A percentile compares a stretch with the other conserved stretches of the same genome.
These are phyloP conservation scores for Gracilinanus agilis DNA, from an alignment of 2,113 vertebrate species.

Conservation along the genomic window DNA sequence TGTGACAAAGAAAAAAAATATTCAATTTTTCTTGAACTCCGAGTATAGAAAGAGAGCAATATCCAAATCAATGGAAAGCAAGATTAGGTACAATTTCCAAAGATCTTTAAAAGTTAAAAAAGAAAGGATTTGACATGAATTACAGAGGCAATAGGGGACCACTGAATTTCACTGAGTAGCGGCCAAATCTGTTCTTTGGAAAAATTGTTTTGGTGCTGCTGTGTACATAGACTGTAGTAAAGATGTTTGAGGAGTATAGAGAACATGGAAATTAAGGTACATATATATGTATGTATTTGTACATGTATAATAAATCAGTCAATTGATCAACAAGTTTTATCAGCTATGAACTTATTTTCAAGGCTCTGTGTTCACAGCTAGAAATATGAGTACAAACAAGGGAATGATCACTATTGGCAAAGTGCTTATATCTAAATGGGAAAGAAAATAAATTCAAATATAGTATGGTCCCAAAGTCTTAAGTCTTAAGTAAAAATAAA, in stretches of 20 bases:
- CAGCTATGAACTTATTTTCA: background rate
- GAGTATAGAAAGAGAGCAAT: background rate
- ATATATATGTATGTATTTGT: background rate
- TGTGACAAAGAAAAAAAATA: background rate
- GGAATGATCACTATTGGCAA: background rate
- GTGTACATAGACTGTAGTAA: background rate
- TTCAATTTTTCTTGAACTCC: background rate
- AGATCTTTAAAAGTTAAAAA: background rate
- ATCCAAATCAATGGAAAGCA: background rate
- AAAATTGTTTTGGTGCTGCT: background rate
- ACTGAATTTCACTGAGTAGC: background rate
- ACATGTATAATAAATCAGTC: background rate
- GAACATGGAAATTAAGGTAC: background rate
- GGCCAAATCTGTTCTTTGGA: background rate
- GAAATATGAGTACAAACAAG: background rate
- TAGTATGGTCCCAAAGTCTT: background rate
- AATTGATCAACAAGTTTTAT: background rate
- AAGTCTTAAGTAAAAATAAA: background rate
- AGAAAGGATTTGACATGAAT: background rate
- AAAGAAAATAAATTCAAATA: background rate
- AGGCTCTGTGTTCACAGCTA: background rate
- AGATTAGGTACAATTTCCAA: background rate
- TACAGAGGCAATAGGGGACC: background rate
- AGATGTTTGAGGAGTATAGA: background rate
- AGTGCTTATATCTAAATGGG: background rate